phyloP scores from a whole-genome alignment of 2,888 invertebrate species.

The Rhingia campestris region DNA sequence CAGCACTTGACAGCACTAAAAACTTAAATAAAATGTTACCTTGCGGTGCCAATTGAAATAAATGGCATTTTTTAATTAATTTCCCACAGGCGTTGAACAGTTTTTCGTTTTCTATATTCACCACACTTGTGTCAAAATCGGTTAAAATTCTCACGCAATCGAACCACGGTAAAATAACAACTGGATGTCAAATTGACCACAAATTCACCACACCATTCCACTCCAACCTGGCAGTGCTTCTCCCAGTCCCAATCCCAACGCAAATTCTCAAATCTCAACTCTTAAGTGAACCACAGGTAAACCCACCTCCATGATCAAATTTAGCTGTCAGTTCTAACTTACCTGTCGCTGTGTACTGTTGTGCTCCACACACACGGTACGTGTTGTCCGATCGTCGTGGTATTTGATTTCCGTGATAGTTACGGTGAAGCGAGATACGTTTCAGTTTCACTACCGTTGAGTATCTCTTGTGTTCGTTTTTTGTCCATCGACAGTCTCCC shows the following conservation, averaged over 20 bases:
- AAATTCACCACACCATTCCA: neutral
- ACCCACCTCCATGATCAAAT: slow-evolving; percentile 43
- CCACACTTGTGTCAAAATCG: too few relatives aligned
- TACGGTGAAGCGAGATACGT: slow-evolving; percentile 50
- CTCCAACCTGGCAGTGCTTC: slow-evolving; percentile 12
- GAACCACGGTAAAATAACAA: too few relatives aligned
- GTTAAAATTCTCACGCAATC: too few relatives aligned
- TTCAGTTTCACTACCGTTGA: slow-evolving; percentile 63
- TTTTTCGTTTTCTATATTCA: too few relatives aligned
- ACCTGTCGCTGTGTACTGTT: slow-evolving; percentile 62
- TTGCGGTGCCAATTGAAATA: too few relatives aligned
- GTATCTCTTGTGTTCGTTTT: slow-evolving; percentile 17
- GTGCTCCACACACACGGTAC: slow-evolving; percentile 39
- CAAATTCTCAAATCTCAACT: neutral
- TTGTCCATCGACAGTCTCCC: slow-evolving; percentile 9
- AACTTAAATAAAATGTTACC: too few relatives aligned
- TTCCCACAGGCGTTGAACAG: too few relatives aligned
- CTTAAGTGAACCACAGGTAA: slow-evolving; percentile 56
- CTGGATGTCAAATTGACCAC: slow-evolving; percentile 14
- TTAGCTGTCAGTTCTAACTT: slow-evolving; percentile 64
- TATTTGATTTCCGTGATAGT: slow-evolving; percentile 32
- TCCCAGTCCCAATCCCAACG: neutral
- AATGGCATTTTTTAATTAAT: too few relatives aligned
- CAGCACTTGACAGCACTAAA: too few relatives aligned
- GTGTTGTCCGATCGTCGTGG: slow-evolving; percentile 48